These are phyloP conservation scores for Himalopsyche japonica DNA, from an alignment of 2,888 invertebrate genomes.

Conservation along the genomic window DNA sequence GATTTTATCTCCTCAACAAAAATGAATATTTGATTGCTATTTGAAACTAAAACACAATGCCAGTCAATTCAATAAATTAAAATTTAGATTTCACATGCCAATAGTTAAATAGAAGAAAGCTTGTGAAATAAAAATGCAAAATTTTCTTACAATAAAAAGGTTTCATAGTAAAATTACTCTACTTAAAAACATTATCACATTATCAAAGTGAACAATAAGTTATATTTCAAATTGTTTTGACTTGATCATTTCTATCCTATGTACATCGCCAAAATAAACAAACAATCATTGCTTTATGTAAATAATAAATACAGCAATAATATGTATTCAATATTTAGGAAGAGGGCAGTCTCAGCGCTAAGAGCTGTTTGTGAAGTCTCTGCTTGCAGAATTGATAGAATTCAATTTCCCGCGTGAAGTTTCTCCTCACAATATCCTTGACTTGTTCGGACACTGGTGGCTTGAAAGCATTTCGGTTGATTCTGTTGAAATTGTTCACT, in stretches of 20 bases:
- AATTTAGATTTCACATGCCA: no score
- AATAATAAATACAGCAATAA: no score
- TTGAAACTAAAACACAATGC: no score
- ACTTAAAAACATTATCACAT: neutral
- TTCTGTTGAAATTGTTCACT: conserved; percentile 74
- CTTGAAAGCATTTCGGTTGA: conserved; percentile 85
- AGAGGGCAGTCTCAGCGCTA: conserved; percentile 66
- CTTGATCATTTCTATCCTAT: neutral
- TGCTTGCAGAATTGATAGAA: conserved; percentile 91
- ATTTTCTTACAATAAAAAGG: neutral
- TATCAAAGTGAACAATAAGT: neutral
- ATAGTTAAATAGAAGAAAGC: no score
- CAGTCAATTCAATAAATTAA: no score
- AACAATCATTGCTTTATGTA: neutral
- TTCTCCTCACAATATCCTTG: conserved; percentile 80
- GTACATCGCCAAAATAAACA: neutral
- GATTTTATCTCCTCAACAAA: neutral
- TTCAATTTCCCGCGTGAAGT: conserved; percentile 88
- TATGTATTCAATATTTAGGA: conserved; percentile 1
- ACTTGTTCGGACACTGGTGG: conserved; percentile 84
- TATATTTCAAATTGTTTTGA: neutral
- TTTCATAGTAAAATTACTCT: neutral
- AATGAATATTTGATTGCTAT: no score
- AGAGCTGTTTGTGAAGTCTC: conserved; percentile 77
- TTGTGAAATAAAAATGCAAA: neutral